Percentiles rank a stretch among this genome's conserved stretches.
phyloP scores from a whole-genome alignment of 2,113 vertebrate species.

The Takifugu bimaculatus region DNA sequence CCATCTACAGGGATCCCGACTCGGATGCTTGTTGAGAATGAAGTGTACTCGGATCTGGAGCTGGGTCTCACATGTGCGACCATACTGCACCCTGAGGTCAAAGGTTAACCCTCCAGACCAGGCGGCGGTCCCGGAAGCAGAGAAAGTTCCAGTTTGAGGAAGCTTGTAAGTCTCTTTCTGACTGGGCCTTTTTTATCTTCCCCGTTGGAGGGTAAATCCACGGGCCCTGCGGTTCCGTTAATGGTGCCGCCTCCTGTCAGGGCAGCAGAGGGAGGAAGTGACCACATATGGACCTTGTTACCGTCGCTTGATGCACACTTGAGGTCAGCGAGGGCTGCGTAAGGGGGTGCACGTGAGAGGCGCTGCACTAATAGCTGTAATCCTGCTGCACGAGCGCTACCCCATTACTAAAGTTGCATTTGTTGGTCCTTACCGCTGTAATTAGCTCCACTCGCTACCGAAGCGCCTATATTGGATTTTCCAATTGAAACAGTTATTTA shows the following conservation, averaged over 20 bases:
- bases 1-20: too few species aligned
- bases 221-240: conserved; percentile 41
- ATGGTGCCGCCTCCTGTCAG: conserved; percentile 32
- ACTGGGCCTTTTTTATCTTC: conserved; percentile 10
- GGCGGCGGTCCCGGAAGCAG: neutral
- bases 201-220: conserved; percentile 37
- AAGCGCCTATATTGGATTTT: conserved; percentile 7
- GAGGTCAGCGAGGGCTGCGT: conserved; percentile 28
- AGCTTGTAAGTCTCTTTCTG: conserved; percentile 13
- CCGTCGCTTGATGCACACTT: conserved; percentile 33
- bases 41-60: neutral
- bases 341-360: neutral
- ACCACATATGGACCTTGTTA: conserved; percentile 66
- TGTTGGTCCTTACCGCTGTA: conserved; percentile 5
- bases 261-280: conserved; percentile 43
- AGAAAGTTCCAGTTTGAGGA: conserved; percentile 16
- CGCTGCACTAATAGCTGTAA: conserved; percentile 15
- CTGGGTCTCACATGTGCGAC: neutral
- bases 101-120: neutral
- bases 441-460: neutral
- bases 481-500: neutral
- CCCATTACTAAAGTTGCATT: conserved; percentile 1
- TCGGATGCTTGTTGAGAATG: too few species aligned
- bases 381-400: conserved; percentile 8
- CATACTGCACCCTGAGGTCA: too few species aligned